These are phyloP conservation scores for Microtus pennsylvanicus DNA, from an alignment of 2,113 vertebrate species.

Conservation along the genomic window DNA sequence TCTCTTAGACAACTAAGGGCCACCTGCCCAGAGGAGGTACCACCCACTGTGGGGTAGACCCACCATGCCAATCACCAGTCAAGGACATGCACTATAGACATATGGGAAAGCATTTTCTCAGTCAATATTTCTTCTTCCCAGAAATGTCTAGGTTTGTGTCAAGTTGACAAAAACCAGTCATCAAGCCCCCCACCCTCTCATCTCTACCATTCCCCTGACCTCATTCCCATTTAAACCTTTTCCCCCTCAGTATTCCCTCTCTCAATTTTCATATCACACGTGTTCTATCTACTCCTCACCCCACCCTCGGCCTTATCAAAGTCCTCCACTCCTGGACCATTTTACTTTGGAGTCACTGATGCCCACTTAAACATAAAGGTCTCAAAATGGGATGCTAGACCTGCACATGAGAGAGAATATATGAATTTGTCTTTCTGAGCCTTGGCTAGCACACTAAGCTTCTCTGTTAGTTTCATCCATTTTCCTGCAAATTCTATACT, in stretches of 20 bases:
- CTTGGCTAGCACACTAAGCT: not conserved
- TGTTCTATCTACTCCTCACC: not conserved
- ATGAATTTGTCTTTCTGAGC: not conserved
- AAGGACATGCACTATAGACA: not conserved
- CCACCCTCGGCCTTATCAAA: not conserved
- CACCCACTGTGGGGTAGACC: not conserved
- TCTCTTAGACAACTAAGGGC: not conserved
- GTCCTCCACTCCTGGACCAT: not conserved
- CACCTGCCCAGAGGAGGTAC: not conserved
- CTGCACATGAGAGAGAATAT: not conserved
- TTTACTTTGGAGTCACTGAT: not conserved
- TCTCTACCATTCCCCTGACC: not conserved
- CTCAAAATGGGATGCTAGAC: not conserved
- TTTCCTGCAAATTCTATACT: not conserved
- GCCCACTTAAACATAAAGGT: not conserved
- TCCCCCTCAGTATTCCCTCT: too few relatives aligned
- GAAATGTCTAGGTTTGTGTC: not conserved
- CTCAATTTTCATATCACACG: too few relatives aligned
- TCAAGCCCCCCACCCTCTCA: too few relatives aligned
- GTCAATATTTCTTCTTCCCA: not conserved
- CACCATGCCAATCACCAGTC: not conserved
- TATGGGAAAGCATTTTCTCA: not conserved
- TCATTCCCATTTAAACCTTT: not conserved
- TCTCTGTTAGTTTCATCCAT: not conserved
- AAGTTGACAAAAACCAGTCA: not conserved